Percentiles rank a stretch among this genome's conserved stretches.
phyloP scores from a whole-genome alignment of 2,113 vertebrate genomes.

The Lutjanus erythropterus region DNA sequence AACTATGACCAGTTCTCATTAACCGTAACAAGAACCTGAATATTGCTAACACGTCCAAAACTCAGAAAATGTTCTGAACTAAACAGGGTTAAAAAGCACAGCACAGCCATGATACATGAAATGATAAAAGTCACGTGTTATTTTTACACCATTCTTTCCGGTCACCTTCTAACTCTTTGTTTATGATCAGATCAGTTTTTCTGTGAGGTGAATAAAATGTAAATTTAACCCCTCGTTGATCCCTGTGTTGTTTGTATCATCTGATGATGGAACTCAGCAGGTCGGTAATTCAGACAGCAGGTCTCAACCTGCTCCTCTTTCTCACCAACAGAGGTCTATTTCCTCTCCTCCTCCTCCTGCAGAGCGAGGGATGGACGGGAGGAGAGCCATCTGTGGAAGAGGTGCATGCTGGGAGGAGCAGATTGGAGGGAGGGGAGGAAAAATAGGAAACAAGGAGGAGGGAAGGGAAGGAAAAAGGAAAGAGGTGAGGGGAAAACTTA shows the following conservation, averaged over 20 bases:
- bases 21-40: too few species aligned
- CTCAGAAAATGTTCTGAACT: too few species aligned
- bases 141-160: too few species aligned
- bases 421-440: constrained; percentile 19
- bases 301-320: constrained; percentile 46
- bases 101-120: too few species aligned
- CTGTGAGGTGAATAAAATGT: too few species aligned
- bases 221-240: too few species aligned
- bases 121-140: too few species aligned
- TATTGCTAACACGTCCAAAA: too few species aligned
- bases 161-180: too few species aligned
- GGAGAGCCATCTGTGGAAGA: constrained; percentile 61
- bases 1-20: too few species aligned
- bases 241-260: not conserved
- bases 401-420: constrained; percentile 66
- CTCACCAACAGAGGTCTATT: constrained; percentile 58
- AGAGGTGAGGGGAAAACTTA: not conserved
- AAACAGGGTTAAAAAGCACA: too few species aligned
- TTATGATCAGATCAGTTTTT: not conserved
- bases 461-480: not conserved
- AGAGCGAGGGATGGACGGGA: constrained; percentile 20
- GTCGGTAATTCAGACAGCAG: constrained; percentile 38
- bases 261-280: not conserved
- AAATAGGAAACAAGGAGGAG: not conserved
- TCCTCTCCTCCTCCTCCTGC: constrained; percentile 62